Base-by-base conservation (phyloP, 2,113 vertebrate species). In the Erinaceus europaeus region DNA sequence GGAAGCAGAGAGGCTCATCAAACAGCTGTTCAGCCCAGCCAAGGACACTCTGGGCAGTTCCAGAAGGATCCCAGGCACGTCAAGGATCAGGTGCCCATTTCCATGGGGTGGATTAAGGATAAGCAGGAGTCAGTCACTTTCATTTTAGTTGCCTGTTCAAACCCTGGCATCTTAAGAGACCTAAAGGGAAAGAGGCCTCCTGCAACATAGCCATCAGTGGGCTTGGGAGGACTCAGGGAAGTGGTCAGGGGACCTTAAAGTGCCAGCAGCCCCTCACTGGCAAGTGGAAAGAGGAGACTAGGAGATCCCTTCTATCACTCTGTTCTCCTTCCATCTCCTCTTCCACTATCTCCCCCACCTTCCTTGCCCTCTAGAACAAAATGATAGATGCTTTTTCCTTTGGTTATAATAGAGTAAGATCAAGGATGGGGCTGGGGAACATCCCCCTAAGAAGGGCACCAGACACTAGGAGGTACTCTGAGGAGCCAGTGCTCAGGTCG, bases 401-500 rank as follows among this genome's bases (percentile, higher is more conserved):
- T 5, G 52, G 61, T 21, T 73, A 34, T 20, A 67, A 10, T 17
- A 4, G 15, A 20, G 23, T 36, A 6, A 73, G n/a, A 3, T 15
- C 2, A 2, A 40, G 65, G 13, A 4, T 9, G 29, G 25, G 5
- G 38, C 65, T 17, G 21, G 13, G 34, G 61, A 67, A n/a, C 8
- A 32, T 20, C 40, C 40, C 14, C 25, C 38, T 10, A n/a, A 48
- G 53, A 84, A 65, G 20, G 7, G 36, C 7, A 14, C 3, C 20
- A 7, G 36, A 36, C 36, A 53, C 17, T 7, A n/a, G 11, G 10
- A n/a, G 18, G 42, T 0, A 13, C 76, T 61, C 27, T 2, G 38
- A 44, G 69, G 57, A 20, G 9, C 7, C 4, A 0, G 18, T 0
- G 34, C n/a, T 23, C 21, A 0, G 0, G 2, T 64, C 32, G 59